These are phyloP conservation scores for Tauraco erythrolophus DNA, from an alignment of 2,113 vertebrate genomes.

Conservation along the genomic window DNA sequence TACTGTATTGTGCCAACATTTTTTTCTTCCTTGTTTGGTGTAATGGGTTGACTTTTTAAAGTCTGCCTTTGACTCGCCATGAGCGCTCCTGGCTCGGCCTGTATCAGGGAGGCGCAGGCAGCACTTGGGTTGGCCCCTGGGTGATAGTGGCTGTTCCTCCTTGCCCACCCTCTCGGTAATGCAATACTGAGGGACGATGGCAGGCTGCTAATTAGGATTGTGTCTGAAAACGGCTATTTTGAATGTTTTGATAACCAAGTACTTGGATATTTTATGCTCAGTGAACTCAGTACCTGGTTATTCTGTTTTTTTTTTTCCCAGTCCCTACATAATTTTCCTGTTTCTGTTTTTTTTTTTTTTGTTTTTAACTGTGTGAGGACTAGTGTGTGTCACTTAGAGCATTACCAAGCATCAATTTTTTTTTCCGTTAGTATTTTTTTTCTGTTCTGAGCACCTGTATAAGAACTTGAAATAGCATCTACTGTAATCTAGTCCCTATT, in stretches of 20 bases:
- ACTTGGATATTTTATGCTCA: background rate
- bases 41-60: background rate
- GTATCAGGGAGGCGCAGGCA: background rate
- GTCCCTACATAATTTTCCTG: background rate
- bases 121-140: background rate
- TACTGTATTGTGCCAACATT: background rate
- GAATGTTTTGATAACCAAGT: background rate
- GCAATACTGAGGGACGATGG: fast-evolving
- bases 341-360: background rate
- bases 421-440: too few relatives aligned
- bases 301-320: fast-evolving
- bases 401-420: background rate
- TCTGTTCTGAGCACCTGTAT: background rate
- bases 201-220: background rate
- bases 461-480: background rate
- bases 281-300: background rate
- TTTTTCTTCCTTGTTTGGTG: fast-evolving
- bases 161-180: fast-evolving
- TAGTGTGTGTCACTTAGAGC: background rate
- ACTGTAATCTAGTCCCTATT: background rate
- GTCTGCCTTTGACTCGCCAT: background rate
- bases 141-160: background rate
- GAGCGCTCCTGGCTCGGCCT: background rate
- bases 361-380: fast-evolving
- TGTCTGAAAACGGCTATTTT: background rate